Percentiles rank a stretch among this genome's conserved stretches.
These are phyloP conservation scores for Linnaemya vulpina DNA, from an alignment of 2,888 invertebrate species.

Conservation along the genomic window DNA sequence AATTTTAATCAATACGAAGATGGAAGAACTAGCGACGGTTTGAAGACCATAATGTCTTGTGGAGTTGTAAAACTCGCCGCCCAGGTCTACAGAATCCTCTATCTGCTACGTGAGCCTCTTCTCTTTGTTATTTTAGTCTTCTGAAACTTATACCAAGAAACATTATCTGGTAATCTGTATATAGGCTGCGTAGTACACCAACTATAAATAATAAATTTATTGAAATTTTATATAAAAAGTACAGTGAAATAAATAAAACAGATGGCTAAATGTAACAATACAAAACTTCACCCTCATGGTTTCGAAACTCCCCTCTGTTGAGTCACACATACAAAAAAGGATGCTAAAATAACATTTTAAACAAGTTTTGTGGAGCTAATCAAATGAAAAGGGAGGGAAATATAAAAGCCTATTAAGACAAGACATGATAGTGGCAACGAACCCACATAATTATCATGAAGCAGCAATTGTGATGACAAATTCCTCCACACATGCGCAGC, in stretches of 20 bases:
- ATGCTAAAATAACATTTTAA: conserved; percentile 16
- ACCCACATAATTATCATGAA: conserved; percentile 57
- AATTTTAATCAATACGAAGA: no score
- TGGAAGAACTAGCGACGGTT: no score
- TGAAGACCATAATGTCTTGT: no score
- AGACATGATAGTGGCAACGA: conserved; percentile 13
- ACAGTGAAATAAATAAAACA: conserved; percentile 13
- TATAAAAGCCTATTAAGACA: conserved; percentile 11
- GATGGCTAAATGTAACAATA: conserved; percentile 26
- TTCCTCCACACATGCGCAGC: conserved; percentile 67
- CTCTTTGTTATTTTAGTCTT: no score
- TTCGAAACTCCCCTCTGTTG: background rate
- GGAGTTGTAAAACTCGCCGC: no score
- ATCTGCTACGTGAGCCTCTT: no score
- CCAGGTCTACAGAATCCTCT: no score
- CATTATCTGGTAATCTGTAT: no score
- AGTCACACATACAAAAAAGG: background rate
- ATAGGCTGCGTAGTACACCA: no score
- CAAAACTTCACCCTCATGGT: conserved; percentile 44
- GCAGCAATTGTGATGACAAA: conserved; percentile 69
- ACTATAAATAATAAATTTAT: background rate
- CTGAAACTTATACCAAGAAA: no score
- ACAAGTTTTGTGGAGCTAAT: conserved; percentile 31
- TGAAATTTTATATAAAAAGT: conserved; percentile 5
- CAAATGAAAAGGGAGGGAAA: background rate